These are phyloP conservation scores for Muntiacus muntjak DNA, from an alignment of 2,113 vertebrate species.

Conservation along the genomic window DNA sequence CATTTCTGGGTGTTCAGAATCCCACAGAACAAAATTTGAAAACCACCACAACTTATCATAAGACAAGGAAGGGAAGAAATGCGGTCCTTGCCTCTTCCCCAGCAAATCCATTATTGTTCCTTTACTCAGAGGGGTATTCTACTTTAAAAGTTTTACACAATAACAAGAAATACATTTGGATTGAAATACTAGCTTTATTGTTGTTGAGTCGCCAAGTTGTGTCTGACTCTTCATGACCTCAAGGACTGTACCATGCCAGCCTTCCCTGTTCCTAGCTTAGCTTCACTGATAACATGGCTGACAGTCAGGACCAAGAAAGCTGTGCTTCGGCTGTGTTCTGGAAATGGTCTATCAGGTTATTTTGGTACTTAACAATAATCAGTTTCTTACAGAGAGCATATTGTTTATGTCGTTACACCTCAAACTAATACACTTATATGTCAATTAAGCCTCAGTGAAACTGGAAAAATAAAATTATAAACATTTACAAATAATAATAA, in stretches of 20 bases:
- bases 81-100: neutral
- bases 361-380: neutral
- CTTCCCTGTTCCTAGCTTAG: neutral
- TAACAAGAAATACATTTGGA: slow-evolving; percentile 7
- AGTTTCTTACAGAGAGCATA: neutral
- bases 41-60: neutral
- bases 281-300: neutral
- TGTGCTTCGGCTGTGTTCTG: neutral
- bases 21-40: neutral
- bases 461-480: neutral
- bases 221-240: neutral
- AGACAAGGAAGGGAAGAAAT: neutral
- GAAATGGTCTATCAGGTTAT: neutral
- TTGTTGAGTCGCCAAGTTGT: neutral
- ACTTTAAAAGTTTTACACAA: neutral
- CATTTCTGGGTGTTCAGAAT: neutral
- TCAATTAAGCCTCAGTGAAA: neutral
- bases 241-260: neutral
- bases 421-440: neutral
- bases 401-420: neutral
- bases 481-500: neutral
- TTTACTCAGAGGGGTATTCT: neutral
- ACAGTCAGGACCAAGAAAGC: neutral
- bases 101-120: neutral
- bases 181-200: neutral